Conservation (phyloP, 23 tunicate genomes). For the Halocynthia aurantium region DNA sequence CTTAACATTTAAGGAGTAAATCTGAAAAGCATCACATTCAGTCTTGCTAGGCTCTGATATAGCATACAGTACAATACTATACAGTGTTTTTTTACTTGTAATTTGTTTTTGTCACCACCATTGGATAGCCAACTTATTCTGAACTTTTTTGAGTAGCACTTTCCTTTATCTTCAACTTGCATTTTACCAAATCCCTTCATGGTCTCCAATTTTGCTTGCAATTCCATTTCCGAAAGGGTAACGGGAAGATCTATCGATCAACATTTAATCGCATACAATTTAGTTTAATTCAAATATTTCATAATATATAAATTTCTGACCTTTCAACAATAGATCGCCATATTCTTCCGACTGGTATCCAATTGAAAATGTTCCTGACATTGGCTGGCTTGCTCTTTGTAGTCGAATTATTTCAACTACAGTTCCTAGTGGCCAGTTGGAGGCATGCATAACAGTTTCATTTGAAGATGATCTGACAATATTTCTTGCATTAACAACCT, state of each 20-base stretch:
- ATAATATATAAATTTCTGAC: background rate
- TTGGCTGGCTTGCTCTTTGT: slow-evolving; percentile 41
- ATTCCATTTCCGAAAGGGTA: slow-evolving; percentile 12
- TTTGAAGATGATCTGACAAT: background rate
- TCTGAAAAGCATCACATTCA: no score
- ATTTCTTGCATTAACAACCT: slow-evolving; percentile 10
- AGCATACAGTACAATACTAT: no score
- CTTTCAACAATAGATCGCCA: background rate
- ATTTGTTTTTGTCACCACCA: slow-evolving; percentile 12
- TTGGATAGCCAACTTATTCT: slow-evolving; percentile 7
- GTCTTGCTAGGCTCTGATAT: no score
- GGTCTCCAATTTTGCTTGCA: slow-evolving; percentile 30
- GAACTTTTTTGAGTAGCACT: slow-evolving; percentile 25
- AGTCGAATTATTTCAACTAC: slow-evolving; percentile 33
- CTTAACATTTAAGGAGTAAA: background rate
- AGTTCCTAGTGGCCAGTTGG: background rate
- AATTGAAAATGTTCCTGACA: slow-evolving; percentile 66
- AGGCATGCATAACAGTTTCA: background rate
- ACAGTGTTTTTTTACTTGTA: no score
- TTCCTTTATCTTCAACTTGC: slow-evolving; percentile 22
- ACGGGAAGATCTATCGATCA: slow-evolving; percentile 26
- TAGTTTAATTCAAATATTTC: background rate
- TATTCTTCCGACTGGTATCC: slow-evolving; percentile 23
- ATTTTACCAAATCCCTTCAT: slow-evolving; percentile 40
- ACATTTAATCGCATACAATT: background rate